Evolutionary conservation across 2,113 vertebrate genomes (phyloP).

Genomic region (Thomomys bottae): DNA sequence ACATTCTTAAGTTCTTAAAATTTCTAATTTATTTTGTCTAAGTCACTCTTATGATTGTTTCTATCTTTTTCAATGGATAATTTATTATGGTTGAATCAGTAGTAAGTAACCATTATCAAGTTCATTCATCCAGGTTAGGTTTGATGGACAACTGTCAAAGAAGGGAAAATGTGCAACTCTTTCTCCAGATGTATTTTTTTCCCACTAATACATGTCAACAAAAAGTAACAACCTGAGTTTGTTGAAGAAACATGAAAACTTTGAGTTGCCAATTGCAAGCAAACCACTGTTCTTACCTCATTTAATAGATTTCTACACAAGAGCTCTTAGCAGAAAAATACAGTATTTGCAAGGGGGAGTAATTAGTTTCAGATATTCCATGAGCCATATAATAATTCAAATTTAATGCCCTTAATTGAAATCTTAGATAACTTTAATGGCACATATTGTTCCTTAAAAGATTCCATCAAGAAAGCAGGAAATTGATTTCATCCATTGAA

Average conservation of each 20-base stretch:
- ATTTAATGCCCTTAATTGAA: background rate
- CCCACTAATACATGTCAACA: background rate
- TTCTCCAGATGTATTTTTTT: background rate
- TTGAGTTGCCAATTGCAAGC: background rate
- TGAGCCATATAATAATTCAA: background rate
- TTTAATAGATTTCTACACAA: background rate
- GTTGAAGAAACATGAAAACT: background rate
- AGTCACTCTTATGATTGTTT: background rate
- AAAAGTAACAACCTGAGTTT: background rate
- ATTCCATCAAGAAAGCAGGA: background rate
- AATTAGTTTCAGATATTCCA: background rate
- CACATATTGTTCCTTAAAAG: background rate
- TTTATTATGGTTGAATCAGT: background rate
- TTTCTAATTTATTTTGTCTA: slow-evolving; percentile 21
- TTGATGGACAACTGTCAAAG: background rate
- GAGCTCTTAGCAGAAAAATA: background rate
- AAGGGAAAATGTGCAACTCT: background rate
- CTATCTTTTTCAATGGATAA: background rate
- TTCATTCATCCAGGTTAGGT: background rate
- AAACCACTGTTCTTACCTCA: background rate
- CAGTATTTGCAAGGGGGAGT: background rate
- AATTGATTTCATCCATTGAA: slow-evolving; percentile 38
- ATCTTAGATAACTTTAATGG: background rate
- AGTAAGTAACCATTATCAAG: background rate
- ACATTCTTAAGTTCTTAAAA: background rate